phyloP scores from a whole-genome alignment of 2,888 invertebrate species.

The Crocallis elinguaria region DNA sequence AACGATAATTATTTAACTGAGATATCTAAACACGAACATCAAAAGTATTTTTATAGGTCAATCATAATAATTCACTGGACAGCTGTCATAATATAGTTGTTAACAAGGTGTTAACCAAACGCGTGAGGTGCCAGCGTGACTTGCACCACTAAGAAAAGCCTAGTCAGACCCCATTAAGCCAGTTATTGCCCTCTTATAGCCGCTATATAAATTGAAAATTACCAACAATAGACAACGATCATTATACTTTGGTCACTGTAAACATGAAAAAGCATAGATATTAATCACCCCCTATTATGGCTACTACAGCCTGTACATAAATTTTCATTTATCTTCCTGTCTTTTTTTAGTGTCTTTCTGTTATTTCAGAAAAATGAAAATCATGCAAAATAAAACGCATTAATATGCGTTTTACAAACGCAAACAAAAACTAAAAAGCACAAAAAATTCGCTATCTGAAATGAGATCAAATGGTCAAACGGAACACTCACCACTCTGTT shows the following conservation, averaged over 20 bases:
- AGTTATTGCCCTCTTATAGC: slow-evolving; percentile 27
- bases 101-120: slow-evolving; percentile 29
- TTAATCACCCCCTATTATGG: not conserved
- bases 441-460: slow-evolving; percentile 8
- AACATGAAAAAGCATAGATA: slow-evolving; percentile 25
- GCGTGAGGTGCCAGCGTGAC: slow-evolving; percentile 39
- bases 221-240: slow-evolving; percentile 51
- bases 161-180: slow-evolving; percentile 39
- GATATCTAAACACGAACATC: not conserved
- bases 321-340: not conserved
- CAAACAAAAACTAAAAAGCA: not conserved
- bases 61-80: slow-evolving; percentile 23
- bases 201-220: slow-evolving; percentile 46
- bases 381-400: too few relatives aligned
- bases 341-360: not conserved
- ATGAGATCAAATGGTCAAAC: slow-evolving; percentile 11
- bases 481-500: slow-evolving; percentile 63
- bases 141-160: slow-evolving; percentile 35
- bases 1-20: not conserved
- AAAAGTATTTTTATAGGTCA: not conserved
- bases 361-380: too few relatives aligned
- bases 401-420: too few relatives aligned
- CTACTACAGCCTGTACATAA: too few relatives aligned
- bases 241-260: slow-evolving; percentile 39
- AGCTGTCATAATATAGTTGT: slow-evolving; percentile 52